Conservation (phyloP, 37 sponge, comb jelly and placozoan genomes). For the Cladorhizidae sp. region DNA sequence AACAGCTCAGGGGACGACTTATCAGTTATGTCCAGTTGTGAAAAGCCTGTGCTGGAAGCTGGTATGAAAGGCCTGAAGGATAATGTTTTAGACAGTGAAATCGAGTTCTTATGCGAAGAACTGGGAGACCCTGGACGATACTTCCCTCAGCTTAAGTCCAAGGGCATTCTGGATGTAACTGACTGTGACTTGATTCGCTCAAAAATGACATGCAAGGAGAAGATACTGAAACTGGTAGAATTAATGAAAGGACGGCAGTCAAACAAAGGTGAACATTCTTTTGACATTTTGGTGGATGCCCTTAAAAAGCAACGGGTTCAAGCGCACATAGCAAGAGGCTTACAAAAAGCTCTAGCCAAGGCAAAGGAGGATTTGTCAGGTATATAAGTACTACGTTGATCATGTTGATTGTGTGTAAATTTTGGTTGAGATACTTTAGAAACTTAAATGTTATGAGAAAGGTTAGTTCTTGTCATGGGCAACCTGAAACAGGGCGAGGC, state of each 20-base stretch:
- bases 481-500: no score
- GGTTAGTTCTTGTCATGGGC: no score
- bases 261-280: conserved; percentile 17
- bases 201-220: conserved; percentile 34
- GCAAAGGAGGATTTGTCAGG: background rate
- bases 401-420: no score
- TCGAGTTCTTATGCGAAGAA: conserved; percentile 41
- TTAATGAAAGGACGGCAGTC: background rate
- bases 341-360: conserved; percentile 33
- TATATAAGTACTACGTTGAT: background rate
- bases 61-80: conserved; percentile 19
- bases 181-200: conserved; percentile 43
- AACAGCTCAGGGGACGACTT: no score
- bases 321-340: conserved; percentile 52
- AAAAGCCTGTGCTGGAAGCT: background rate
- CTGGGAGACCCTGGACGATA: conserved; percentile 70
- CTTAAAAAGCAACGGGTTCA: conserved; percentile 61
- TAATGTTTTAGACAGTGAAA: conserved; percentile 25
- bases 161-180: conserved; percentile 18
- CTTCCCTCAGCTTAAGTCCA: conserved; percentile 45
- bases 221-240: conserved; percentile 16
- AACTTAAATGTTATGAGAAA: no score
- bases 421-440: no score
- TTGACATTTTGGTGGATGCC: conserved; percentile 57
- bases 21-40: no score